These are phyloP conservation scores for Cerastoderma edule DNA, from an alignment of 2,888 invertebrate species.

Conservation along the genomic window DNA sequence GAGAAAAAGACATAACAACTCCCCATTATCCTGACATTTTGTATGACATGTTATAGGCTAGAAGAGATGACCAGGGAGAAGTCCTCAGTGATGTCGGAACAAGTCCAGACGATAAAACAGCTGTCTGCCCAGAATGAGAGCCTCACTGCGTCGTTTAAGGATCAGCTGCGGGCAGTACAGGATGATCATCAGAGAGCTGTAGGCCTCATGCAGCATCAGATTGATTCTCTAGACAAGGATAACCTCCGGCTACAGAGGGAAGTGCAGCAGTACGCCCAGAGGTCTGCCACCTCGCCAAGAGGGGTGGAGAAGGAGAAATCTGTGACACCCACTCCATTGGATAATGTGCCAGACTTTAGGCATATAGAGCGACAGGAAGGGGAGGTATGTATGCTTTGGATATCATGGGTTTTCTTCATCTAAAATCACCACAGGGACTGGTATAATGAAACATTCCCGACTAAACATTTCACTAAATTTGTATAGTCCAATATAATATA, in stretches of 20 bases:
- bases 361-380: constrained; percentile 79
- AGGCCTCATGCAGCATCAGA: constrained; percentile 83
- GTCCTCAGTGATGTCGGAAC: constrained; percentile 67
- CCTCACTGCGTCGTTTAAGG: constrained; percentile 81
- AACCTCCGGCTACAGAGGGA: constrained; percentile 80
- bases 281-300: constrained; percentile 33
- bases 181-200: constrained; percentile 82
- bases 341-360: constrained; percentile 72
- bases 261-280: constrained; percentile 65
- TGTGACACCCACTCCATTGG: constrained; percentile 60
- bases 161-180: constrained; percentile 84
- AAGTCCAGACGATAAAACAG: constrained; percentile 78
- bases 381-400: constrained; percentile 67
- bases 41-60: constrained; percentile 45
- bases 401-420: too few species aligned
- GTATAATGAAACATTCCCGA: too few species aligned
- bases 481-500: too few species aligned
- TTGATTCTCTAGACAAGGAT: constrained; percentile 83
- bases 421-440: too few species aligned
- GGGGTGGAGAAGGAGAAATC: constrained; percentile 57
- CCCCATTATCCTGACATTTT: background rate
- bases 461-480: too few species aligned
- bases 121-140: constrained; percentile 79
- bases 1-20: background rate
- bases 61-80: constrained; percentile 76